Evolutionary conservation across 1,140 invertebrate genomes (phyloP), one percentile per base, ranked within the genome.

Genomic region (Elysia chlorotica): DNA sequence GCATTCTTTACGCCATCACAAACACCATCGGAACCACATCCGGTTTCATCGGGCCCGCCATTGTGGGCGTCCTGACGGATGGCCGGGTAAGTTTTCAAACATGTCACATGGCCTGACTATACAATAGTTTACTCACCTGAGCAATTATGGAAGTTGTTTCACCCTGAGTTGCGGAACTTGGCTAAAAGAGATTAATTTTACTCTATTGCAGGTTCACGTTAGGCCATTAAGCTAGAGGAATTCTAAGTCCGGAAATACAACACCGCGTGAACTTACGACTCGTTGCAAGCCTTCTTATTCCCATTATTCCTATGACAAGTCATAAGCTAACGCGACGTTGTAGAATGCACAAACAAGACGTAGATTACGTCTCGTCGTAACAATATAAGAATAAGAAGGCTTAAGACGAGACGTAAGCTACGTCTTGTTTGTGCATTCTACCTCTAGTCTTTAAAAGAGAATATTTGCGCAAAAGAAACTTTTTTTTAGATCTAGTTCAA

Each of bases 21-120:
- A 96, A 96, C 83, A 94, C 93, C 0, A 87, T 96, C 73, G 94
- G 93, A 0, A 96, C 94, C 0, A 86, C 96, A 76, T 93, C 94
- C 35, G 95, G 95, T 33, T 94, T 96, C 76, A 85, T 96, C 1
- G 94, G 92, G 82, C 95, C 94, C 0, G 89, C 91, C 19, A 85
- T 96, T 14, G 93, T 93, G 2, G 94, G 94, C 19, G 90, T 90
- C 70, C 91, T 96, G 30, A 93, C 95, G 2, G 67, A 78, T 30
- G 65, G 78, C 31, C 41, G 82, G 37, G 82, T 83, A 56, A 75
- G 61, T 57, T 21, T 10, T 54, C 63, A 10, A 37, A 30, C 35
- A 23, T 10, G 10, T 36, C 5, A 63, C 6, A 31, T 4, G 19
- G 19, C 6, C 35, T 31, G 31, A 36, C 25, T 36, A 2, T 6